These are phyloP conservation scores for Trachelipus rathkii DNA, from an alignment of 1,140 invertebrate species.

Conservation along the genomic window DNA sequence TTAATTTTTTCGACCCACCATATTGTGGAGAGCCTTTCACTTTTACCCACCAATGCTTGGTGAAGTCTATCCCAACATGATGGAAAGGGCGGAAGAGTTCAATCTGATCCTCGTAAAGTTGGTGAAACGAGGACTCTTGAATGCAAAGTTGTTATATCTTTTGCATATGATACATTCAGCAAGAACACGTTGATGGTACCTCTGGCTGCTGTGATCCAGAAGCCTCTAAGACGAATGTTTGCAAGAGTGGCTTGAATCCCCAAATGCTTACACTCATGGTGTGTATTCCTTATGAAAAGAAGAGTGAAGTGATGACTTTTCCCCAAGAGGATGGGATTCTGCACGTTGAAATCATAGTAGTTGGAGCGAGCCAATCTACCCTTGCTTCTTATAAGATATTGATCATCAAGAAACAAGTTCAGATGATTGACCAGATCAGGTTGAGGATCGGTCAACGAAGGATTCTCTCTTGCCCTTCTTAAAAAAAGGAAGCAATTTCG, in stretches of 20 bases:
- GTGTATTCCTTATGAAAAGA: slow-evolving; percentile 16
- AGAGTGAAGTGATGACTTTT: not conserved
- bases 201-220: slow-evolving; percentile 13
- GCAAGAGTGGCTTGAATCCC: not conserved
- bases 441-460: not conserved
- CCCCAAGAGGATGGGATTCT: slow-evolving; percentile 16
- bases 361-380: slow-evolving; percentile 16
- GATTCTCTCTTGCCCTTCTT: not conserved
- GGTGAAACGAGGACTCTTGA: slow-evolving; percentile 8
- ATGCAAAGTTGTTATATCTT: slow-evolving; percentile 14
- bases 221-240: slow-evolving; percentile 4
- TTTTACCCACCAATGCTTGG: slow-evolving; percentile 14
- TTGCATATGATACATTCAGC: slow-evolving; percentile 13
- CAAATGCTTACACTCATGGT: not conserved
- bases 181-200: not conserved
- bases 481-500: not conserved
- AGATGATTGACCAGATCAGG: slow-evolving; percentile 11
- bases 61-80: slow-evolving; percentile 16
- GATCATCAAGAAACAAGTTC: slow-evolving; percentile 16
- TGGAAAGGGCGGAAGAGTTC: slow-evolving; percentile 9
- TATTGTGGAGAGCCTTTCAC: not conserved
- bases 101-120: not conserved
- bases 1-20: too few species aligned
- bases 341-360: not conserved
- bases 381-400: not conserved